These are phyloP conservation scores for Agrochola lychnidis DNA, from an alignment of 2,888 invertebrate species.

Conservation along the genomic window DNA sequence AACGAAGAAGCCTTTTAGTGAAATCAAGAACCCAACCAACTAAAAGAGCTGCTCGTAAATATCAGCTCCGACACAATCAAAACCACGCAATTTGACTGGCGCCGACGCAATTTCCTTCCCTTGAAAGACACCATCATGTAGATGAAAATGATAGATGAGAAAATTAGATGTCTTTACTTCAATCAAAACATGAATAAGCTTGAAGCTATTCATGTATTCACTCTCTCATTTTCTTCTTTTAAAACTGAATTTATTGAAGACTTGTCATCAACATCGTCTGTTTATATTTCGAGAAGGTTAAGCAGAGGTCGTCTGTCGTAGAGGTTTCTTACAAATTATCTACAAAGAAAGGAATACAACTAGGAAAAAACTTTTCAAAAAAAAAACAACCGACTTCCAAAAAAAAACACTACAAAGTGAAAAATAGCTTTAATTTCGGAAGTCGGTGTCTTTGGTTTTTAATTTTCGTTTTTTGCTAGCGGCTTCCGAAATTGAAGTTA, in stretches of 20 bases:
- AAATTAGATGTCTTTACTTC: conserved; percentile 41
- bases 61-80: too few species aligned
- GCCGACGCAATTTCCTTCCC: conserved; percentile 14
- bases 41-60: too few species aligned
- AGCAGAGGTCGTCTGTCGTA: not conserved
- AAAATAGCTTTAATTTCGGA: too few species aligned
- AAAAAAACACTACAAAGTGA: too few species aligned
- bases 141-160: conserved; percentile 24
- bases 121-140: conserved; percentile 9
- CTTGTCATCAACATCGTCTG: not conserved
- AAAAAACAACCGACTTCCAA: too few species aligned
- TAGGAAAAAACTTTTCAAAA: too few species aligned
- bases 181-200: conserved; percentile 42
- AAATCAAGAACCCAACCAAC: too few species aligned
- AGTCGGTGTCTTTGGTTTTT: too few species aligned
- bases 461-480: too few species aligned
- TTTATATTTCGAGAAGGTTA: not conserved
- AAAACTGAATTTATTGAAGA: not conserved
- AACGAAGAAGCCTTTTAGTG: too few species aligned
- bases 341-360: not conserved
- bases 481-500: too few species aligned
- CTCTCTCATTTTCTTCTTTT: not conserved
- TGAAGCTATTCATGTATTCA: conserved; percentile 58
- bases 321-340: not conserved
- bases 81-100: not conserved